Conservation (phyloP, 1,140 invertebrate genomes). For the Rhyzopertha dominica region DNA sequence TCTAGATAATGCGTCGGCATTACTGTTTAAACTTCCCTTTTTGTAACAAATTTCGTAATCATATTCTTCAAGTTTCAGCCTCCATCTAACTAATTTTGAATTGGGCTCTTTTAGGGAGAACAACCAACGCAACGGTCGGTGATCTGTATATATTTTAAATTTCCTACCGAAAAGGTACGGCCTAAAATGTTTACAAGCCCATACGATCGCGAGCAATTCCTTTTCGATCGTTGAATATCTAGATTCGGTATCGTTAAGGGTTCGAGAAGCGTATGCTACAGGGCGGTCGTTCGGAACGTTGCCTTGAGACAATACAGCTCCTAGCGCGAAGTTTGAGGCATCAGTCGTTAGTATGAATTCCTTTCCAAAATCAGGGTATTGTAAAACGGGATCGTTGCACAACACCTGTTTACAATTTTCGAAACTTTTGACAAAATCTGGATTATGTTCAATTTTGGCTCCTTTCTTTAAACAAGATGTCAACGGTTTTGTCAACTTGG, state of each 20-base stretch:
- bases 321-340: conserved; percentile 31
- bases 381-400: conserved; percentile 25
- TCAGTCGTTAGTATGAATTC: conserved; percentile 37
- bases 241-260: conserved; percentile 27
- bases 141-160: conserved; percentile 34
- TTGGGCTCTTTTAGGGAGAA: conserved; percentile 40
- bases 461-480: conserved; percentile 18
- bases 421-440: conserved; percentile 14
- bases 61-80: conserved; percentile 36
- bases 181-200: conserved; percentile 44
- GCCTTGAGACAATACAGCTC: conserved; percentile 34
- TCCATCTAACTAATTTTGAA: conserved; percentile 35
- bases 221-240: conserved; percentile 32
- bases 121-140: conserved; percentile 46
- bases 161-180: conserved; percentile 36
- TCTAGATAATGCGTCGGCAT: conserved; percentile 41
- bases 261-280: conserved; percentile 28
- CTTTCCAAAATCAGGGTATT: conserved; percentile 38
- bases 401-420: conserved; percentile 19
- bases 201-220: conserved; percentile 40
- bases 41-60: conserved; percentile 45
- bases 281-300: conserved; percentile 23
- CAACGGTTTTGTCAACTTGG: conserved; percentile 19
- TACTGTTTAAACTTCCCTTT: conserved; percentile 38
- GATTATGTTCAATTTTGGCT: conserved; percentile 4